Conservation (phyloP, 2,113 vertebrate species). For the Hemibagrus wyckioides region DNA sequence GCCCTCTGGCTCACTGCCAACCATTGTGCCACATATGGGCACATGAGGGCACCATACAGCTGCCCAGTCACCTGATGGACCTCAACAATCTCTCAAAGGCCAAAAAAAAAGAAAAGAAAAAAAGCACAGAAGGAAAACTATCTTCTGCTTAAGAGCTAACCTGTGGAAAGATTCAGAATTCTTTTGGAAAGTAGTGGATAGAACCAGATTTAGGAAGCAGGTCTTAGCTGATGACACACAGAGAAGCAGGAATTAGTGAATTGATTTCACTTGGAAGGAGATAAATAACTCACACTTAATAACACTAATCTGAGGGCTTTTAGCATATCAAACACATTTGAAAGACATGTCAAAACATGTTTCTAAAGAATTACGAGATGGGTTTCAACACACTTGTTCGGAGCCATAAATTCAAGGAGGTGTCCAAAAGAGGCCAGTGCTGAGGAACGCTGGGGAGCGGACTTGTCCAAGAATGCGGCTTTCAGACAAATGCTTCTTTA, state of each 20-base stretch:
- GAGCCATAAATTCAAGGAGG: slow-evolving; percentile 37
- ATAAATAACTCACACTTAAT: slow-evolving; percentile 10
- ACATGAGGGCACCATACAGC: slow-evolving; percentile 35
- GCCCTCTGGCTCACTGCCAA: slow-evolving; percentile 49
- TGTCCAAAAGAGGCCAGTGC: slow-evolving; percentile 38
- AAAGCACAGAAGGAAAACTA: neutral
- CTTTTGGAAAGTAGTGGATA: neutral
- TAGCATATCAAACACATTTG: slow-evolving; percentile 42
- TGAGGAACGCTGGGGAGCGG: slow-evolving; percentile 26
- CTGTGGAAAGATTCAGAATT: neutral
- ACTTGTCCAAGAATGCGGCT: slow-evolving; percentile 33
- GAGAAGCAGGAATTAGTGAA: neutral
- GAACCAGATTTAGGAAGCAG: neutral
- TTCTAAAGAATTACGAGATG: slow-evolving; percentile 33
- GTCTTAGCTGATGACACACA: neutral
- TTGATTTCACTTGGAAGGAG: neutral
- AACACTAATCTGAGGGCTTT: slow-evolving; percentile 30
- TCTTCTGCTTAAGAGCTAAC: slow-evolving; percentile 1
- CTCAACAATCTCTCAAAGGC: slow-evolving; percentile 7
- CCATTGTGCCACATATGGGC: slow-evolving; percentile 54
- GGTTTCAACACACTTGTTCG: slow-evolving; percentile 37
- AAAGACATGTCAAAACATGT: slow-evolving; percentile 39
- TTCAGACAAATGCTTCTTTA: slow-evolving; percentile 60
- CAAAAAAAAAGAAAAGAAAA: too few species aligned
- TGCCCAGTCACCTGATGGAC: slow-evolving; percentile 29